Conservation (phyloP, 2,888 invertebrate genomes). For the Orthosia incerta region DNA sequence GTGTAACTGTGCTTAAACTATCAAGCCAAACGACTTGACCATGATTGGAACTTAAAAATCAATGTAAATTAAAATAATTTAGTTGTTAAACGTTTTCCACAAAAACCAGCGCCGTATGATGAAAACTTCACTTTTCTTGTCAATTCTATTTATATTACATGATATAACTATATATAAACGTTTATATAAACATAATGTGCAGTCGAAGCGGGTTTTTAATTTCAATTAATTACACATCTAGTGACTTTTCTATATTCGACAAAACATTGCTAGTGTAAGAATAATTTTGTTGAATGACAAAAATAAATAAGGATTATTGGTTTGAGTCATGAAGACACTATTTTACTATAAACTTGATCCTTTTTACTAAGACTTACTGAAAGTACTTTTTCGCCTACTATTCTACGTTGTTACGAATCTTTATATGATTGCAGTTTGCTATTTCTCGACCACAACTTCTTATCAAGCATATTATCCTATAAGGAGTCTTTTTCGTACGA, state of each 20-base stretch:
- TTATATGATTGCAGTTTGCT: constrained; percentile 8
- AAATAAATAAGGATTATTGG: constrained; percentile 34
- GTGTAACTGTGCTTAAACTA: constrained; percentile 6
- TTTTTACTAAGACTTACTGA: constrained; percentile 8
- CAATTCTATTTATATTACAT: constrained; percentile 59
- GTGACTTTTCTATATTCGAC: constrained; percentile 77
- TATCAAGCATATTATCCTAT: constrained; percentile 44
- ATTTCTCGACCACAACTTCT: constrained; percentile 20
- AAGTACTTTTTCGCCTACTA: constrained; percentile 4
- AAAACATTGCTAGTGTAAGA: constrained; percentile 70
- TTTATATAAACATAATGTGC: constrained; percentile 75
- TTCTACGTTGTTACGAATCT: constrained; percentile 16
- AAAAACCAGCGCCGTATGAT: constrained; percentile 42
- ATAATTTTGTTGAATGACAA: constrained; percentile 71
- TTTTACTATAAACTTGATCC: constrained; percentile 32
- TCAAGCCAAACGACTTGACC: constrained; percentile 3
- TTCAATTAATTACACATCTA: constrained; percentile 74
- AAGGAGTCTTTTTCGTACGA: constrained; percentile 38
- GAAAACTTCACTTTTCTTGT: constrained; percentile 31
- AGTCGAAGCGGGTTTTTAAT: constrained; percentile 73
- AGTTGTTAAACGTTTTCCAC: constrained; percentile 3
- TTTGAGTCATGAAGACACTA: constrained; percentile 52
- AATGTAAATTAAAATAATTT: constrained; percentile 12
- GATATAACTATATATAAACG: constrained; percentile 57
- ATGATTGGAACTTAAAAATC: constrained; percentile 14